Evolutionary conservation across 92 coral and sea anemone species (phyloP).

Genomic region (Zoanthus sociatus): DNA sequence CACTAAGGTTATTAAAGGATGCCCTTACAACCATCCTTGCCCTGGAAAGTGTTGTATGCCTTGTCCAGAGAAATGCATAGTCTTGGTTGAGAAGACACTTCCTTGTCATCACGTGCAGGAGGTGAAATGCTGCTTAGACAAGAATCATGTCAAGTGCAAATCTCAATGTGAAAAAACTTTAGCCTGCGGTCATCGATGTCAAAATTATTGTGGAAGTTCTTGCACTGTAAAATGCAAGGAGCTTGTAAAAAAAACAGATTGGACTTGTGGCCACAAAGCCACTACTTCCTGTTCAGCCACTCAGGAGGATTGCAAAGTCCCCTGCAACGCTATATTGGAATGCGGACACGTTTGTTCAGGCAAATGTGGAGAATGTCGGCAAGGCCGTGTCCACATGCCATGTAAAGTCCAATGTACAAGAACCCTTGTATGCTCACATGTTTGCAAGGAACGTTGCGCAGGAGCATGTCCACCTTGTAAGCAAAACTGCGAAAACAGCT

Average conservation of each 20-base stretch:
- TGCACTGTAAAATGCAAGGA: conserved; percentile 79
- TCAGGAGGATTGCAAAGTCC: conserved; percentile 69
- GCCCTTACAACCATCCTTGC: conserved; percentile 68
- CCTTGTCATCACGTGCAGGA: conserved; percentile 62
- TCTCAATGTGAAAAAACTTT: conserved; percentile 69
- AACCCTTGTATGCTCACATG: conserved; percentile 81
- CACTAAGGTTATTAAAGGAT: conserved; percentile 55
- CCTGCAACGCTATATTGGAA: conserved; percentile 65
- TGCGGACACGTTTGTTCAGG: conserved; percentile 88
- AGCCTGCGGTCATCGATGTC: conserved; percentile 86
- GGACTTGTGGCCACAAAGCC: conserved; percentile 87
- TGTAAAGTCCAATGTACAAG: conserved; percentile 72
- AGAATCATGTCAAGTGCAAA: conserved; percentile 48
- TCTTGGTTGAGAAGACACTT: conserved; percentile 62
- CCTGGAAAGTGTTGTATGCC: conserved; percentile 59
- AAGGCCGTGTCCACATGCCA: conserved; percentile 84
- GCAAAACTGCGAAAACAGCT: conserved; percentile 62
- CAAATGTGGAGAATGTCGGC: conserved; percentile 84
- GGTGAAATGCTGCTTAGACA: conserved; percentile 58
- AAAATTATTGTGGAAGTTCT: conserved; percentile 62
- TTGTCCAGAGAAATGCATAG: conserved; percentile 68
- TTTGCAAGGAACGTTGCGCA: conserved; percentile 65
- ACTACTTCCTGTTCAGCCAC: conserved; percentile 88
- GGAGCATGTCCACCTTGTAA: conserved; percentile 85
- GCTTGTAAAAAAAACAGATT: conserved; percentile 76